Evolutionary conservation across 1,140 invertebrate genomes (phyloP).

Genomic region (Drosophila tsacasi): DNA sequence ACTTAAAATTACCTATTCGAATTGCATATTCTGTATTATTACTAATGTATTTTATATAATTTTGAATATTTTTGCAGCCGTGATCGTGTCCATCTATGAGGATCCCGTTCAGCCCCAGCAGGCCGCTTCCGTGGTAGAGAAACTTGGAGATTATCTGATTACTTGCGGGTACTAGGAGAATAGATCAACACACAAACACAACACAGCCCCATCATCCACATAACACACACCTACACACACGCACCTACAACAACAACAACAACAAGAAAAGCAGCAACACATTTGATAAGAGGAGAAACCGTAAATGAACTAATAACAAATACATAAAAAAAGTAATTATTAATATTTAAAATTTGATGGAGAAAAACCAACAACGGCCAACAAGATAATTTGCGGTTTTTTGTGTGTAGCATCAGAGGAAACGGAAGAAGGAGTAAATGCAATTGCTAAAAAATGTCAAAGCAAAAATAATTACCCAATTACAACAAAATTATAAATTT

Average conservation of each 20-base stretch:
- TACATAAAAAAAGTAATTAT: conserved; percentile 74
- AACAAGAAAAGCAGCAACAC: conserved; percentile 32
- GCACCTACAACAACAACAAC: conserved; percentile 53
- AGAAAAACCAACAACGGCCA: conserved; percentile 58
- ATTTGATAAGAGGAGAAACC: conserved; percentile 65
- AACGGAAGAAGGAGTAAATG: conserved; percentile 41
- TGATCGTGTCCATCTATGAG: conserved; percentile 96
- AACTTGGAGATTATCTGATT: conserved; percentile 97
- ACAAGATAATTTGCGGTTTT: conserved; percentile 46
- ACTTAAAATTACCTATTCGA: neutral
- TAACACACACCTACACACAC: conserved; percentile 30
- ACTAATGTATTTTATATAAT: conserved; percentile 1
- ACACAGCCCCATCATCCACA: conserved; percentile 60
- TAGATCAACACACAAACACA: conserved; percentile 63
- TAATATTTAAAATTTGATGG: conserved; percentile 78
- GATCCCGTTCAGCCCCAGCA: conserved; percentile 97
- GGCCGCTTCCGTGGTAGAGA: conserved; percentile 97
- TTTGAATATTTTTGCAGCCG: conserved; percentile 89
- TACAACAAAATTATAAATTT: no score
- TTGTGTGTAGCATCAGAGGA: conserved; percentile 40
- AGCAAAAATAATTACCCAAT: conserved; percentile 52
- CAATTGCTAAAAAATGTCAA: conserved; percentile 43
- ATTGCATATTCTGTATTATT: neutral
- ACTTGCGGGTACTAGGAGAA: conserved; percentile 95
- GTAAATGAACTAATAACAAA: conserved; percentile 73